These are phyloP conservation scores for Forbesichthys papilliferus DNA, from an alignment of 2,113 vertebrate genomes.

Conservation along the genomic window DNA sequence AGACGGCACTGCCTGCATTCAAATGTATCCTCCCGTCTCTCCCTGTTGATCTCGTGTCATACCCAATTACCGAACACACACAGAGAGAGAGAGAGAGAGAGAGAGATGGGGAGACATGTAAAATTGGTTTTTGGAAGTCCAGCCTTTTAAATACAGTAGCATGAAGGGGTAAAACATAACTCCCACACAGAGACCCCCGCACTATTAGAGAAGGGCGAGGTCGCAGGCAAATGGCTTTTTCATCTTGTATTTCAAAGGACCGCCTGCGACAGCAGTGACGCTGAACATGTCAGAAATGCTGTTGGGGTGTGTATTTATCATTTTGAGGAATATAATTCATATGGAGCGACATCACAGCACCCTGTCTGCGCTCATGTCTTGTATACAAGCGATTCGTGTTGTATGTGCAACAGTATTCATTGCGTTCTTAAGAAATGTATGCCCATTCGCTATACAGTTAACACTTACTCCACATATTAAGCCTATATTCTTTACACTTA, in stretches of 20 bases:
- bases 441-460: no score
- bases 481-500: no score
- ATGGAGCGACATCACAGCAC: neutral
- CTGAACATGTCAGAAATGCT: neutral
- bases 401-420: no score
- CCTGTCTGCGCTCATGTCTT: no score
- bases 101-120: neutral
- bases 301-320: slow-evolving; percentile 8
- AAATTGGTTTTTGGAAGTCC: slow-evolving; percentile 1
- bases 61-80: slow-evolving; percentile 67
- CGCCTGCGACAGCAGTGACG: neutral
- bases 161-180: slow-evolving; percentile 35
- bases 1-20: slow-evolving; percentile 63
- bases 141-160: slow-evolving; percentile 30
- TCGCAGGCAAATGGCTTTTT: slow-evolving; percentile 27
- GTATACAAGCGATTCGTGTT: no score
- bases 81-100: slow-evolving; percentile 6
- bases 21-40: slow-evolving; percentile 57
- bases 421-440: no score
- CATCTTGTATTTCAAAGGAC: slow-evolving; percentile 40
- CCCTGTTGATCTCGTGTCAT: slow-evolving; percentile 73
- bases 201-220: slow-evolving; percentile 30
- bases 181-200: slow-evolving; percentile 53
- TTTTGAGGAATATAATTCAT: neutral
- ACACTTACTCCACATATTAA: no score